Evolutionary conservation across 2,888 invertebrate genomes (phyloP).

Genomic region (Euproctis similis): DNA sequence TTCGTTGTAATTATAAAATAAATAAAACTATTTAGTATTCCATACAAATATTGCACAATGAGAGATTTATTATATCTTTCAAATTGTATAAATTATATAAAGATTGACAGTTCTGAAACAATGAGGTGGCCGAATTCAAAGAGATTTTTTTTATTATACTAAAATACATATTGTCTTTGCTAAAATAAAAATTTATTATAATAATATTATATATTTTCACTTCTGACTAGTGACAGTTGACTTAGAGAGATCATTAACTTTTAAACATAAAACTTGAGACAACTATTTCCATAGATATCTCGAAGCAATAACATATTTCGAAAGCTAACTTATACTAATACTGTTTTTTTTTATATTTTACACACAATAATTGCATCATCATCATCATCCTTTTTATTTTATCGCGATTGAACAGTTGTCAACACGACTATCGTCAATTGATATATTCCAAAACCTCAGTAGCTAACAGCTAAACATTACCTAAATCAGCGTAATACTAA

Average conservation of each 20-base stretch:
- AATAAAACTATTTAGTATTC: too few species aligned
- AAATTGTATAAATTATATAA: conserved; percentile 11
- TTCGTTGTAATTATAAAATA: conserved; percentile 14
- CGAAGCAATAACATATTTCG: conserved; percentile 5
- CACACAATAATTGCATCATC: conserved; percentile 10
- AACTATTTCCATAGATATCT: conserved; percentile 12
- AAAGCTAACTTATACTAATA: conserved; percentile 5
- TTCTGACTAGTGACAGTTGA: conserved; percentile 67
- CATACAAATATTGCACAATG: too few species aligned
- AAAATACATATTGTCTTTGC: conserved; percentile 35
- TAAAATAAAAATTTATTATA: conserved; percentile 40
- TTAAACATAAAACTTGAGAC: conserved; percentile 17
- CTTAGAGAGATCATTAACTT: conserved; percentile 66
- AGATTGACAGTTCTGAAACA: conserved; percentile 12
- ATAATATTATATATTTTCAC: conserved; percentile 42
- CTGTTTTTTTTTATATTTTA: conserved; percentile 9
- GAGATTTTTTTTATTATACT: conserved; percentile 22
- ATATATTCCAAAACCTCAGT: conserved; percentile 13
- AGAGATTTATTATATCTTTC: too few species aligned
- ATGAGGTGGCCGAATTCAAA: conserved; percentile 25
- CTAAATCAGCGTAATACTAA: conserved; percentile 21
- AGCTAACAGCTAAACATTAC: conserved; percentile 25
- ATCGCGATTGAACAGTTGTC: conserved; percentile 7
- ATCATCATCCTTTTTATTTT: conserved; percentile 4
- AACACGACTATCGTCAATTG: conserved; percentile 12